phyloP scores from a whole-genome alignment of 2,888 invertebrate species.

The Drosophila paramelanica region DNA sequence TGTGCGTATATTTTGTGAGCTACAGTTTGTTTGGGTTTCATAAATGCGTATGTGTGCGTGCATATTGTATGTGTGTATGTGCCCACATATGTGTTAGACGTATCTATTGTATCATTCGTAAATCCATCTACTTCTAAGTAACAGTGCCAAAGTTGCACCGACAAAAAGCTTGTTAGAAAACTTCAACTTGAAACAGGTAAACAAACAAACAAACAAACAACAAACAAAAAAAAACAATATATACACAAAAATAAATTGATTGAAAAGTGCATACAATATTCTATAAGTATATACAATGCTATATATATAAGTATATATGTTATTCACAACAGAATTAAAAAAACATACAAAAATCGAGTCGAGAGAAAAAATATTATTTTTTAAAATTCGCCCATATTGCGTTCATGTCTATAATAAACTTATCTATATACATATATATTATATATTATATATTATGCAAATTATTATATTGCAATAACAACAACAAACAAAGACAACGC shows the following conservation, averaged over 20 bases:
- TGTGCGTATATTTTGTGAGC: conserved; percentile 52
- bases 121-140: conserved; percentile 56
- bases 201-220: conserved; percentile 6
- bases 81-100: conserved; percentile 21
- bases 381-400: conserved; percentile 52
- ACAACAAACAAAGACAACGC: conserved; percentile 68
- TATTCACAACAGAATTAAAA: conserved; percentile 17
- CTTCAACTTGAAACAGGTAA: conserved; percentile 57
- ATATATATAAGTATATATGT: conserved; percentile 2
- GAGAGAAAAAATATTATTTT: conserved; percentile 34
- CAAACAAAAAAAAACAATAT: neutral
- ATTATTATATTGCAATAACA: conserved; percentile 40
- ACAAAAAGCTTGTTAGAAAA: conserved; percentile 42
- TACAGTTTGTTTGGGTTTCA: conserved; percentile 76
- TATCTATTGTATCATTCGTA: conserved; percentile 56
- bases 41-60: conserved; percentile 27
- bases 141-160: conserved; percentile 60
- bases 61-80: neutral
- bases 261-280: conserved; percentile 28
- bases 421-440: conserved; percentile 20
- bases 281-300: conserved; percentile 20
- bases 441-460: conserved; percentile 22
- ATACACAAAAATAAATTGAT: conserved; percentile 7
- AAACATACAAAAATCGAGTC: conserved; percentile 19
- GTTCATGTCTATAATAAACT: conserved; percentile 55